Percentiles rank a stretch among this genome's conserved stretches.
Conservation (phyloP, 2,888 invertebrate genomes). For the Myopa tessellatipennis region DNA sequence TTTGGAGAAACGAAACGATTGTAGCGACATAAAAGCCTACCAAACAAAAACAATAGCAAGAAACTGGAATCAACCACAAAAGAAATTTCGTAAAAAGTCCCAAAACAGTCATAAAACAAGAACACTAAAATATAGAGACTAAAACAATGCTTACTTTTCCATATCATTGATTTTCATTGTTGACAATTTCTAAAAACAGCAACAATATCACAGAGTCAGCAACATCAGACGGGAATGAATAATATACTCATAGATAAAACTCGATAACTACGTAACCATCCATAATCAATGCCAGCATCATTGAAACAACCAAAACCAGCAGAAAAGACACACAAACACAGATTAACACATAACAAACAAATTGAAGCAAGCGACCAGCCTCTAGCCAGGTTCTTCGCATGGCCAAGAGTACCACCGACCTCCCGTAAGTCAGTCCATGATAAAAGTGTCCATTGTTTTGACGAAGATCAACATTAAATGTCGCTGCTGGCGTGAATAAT, state of each 20-base stretch:
- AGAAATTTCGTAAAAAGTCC: not conserved
- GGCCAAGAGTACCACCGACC: too few species aligned
- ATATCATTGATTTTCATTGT: conserved; percentile 64
- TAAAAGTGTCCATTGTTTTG: too few species aligned
- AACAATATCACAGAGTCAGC: not conserved
- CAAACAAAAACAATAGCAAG: too few species aligned
- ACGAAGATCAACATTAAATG: too few species aligned
- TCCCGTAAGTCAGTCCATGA: too few species aligned
- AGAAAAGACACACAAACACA: not conserved
- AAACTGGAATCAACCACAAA: too few species aligned
- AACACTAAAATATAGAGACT: not conserved
- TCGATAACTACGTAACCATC: not conserved
- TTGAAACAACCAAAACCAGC: not conserved
- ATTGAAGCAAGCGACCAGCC: too few species aligned
- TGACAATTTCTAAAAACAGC: conserved; percentile 52
- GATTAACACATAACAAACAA: too few species aligned
- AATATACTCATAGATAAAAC: not conserved
- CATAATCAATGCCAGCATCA: not conserved
- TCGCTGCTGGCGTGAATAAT: too few species aligned
- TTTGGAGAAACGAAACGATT: too few species aligned
- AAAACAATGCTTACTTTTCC: conserved; percentile 60
- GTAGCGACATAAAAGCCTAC: too few species aligned
- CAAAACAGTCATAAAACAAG: not conserved
- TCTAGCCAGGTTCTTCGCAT: too few species aligned
- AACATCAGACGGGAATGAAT: not conserved